A percentile compares a stretch with the other conserved stretches of the same genome.
Evolutionary conservation across 1,140 invertebrate species (phyloP).

Genomic region (Bombus waltoni): DNA sequence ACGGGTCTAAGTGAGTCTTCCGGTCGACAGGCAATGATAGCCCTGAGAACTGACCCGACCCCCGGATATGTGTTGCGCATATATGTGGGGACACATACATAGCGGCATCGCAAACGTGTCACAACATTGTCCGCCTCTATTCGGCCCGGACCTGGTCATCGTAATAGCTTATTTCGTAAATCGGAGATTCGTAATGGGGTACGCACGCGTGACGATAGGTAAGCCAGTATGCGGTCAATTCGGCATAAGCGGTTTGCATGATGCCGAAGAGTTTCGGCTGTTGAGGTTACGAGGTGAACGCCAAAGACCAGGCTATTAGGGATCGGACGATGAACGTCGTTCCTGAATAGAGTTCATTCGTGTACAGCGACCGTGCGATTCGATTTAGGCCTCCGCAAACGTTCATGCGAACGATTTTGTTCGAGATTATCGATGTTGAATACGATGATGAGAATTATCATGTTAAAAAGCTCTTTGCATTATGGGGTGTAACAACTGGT

Average conservation of each 20-base stretch:
- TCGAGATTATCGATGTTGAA: not conserved
- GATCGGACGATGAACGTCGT: constrained; percentile 42
- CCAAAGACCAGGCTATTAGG: constrained; percentile 30
- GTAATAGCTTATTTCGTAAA: constrained; percentile 69
- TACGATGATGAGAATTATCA: not conserved
- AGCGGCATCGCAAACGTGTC: constrained; percentile 64
- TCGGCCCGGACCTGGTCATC: constrained; percentile 30
- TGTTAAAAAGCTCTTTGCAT: not conserved
- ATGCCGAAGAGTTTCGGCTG: constrained; percentile 56
- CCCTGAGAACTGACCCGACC: constrained; percentile 82
- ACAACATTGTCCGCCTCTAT: constrained; percentile 57
- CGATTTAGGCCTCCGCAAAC: not conserved
- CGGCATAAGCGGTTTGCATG: constrained; percentile 41
- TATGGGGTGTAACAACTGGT: not conserved
- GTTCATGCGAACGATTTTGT: not conserved
- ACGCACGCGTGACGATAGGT: constrained; percentile 43
- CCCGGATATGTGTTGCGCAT: constrained; percentile 81
- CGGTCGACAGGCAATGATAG: constrained; percentile 82
- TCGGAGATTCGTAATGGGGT: constrained; percentile 60
- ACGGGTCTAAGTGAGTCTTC: constrained; percentile 83
- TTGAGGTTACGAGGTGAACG: constrained; percentile 47
- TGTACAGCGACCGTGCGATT: not conserved
- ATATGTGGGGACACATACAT: constrained; percentile 72
- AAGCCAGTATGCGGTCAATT: constrained; percentile 46
- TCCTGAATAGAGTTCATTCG: constrained; percentile 2